phyloP scores from a whole-genome alignment of 2,113 vertebrate genomes.

The Geococcyx californianus region DNA sequence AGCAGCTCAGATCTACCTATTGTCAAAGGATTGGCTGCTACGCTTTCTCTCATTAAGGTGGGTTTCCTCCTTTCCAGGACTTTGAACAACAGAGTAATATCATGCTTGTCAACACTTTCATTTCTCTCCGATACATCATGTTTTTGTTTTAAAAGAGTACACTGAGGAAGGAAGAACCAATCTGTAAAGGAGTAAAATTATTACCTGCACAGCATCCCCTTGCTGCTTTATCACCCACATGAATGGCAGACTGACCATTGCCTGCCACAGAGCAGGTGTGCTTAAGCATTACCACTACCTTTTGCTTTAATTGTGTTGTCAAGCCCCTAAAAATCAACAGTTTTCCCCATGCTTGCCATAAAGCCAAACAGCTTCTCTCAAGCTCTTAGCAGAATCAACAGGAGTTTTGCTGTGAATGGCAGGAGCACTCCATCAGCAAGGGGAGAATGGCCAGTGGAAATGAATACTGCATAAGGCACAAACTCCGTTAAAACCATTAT shows the following conservation, averaged over 20 bases:
- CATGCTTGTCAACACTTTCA: not conserved
- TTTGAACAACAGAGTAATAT: not conserved
- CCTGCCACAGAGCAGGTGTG: fast-evolving
- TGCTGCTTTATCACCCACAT: fast-evolving
- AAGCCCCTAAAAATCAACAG: not conserved
- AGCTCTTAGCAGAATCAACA: not conserved
- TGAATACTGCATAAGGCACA: not conserved
- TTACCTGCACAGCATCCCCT: not conserved
- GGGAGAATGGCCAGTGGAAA: not conserved
- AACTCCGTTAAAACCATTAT: not conserved
- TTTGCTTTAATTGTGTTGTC: not conserved
- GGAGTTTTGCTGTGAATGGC: not conserved
- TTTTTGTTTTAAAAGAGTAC: not conserved
- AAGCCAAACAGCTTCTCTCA: not conserved
- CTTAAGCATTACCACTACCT: not conserved
- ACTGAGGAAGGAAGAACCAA: not conserved
- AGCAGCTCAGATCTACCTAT: not conserved
- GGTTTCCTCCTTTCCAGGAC: not conserved
- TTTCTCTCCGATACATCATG: fast-evolving
- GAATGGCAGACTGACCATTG: not conserved
- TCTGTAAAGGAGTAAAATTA: not conserved
- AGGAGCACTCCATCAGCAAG: not conserved
- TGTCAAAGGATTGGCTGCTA: not conserved
- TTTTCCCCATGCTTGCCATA: not conserved
- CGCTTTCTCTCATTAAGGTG: not conserved